Evolutionary conservation across 2,888 invertebrate species (phyloP), one percentile per base, ranked within the genome.

Genomic region (Hedychridium roseum): DNA sequence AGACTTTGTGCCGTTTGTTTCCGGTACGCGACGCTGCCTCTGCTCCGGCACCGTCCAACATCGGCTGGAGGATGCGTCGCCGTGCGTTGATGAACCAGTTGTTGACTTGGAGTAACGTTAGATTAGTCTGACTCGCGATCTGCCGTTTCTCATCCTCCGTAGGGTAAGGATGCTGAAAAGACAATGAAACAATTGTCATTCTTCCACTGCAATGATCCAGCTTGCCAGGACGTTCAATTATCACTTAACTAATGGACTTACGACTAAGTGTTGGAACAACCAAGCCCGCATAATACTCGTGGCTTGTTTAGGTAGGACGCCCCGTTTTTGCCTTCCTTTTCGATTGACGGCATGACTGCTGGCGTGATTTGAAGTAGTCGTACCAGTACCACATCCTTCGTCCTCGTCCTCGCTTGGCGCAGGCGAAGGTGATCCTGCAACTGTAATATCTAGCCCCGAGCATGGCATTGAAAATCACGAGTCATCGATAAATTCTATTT

Each of bases 281-380:
- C 97, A 97, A 42, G 94, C 92, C 58, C 96, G 82, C 94, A 97
- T 94, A 58, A 94, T 94, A 80, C 94, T 94, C 42, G 97, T 97
- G 59, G 97, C 97, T 76, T 94, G 93, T 72, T 97, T 90, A 21
- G 97, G 97, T 71, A 97, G 84, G 60, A 97, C 94, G 9, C 97
- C 96, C 9, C 97, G 84, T 81, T 92, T 92, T 69, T 88, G 89
- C 67, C 87, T 84, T 59, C 85, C 81, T 67, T 84, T 82, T 78
- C 84, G 70, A 45, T 82, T 82, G 43, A 81, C 81, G 16, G 82
- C 81, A 2, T 82, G 81, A 2, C 82, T 82, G 30, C 81, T 81
- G 32, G 80, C 80, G 1, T 82, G 80, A 17, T 83, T 82, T 1
- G 84, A 83, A 1, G 84, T 66, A 1, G 83, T 81, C 51, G 70